Evolutionary conservation across 2,113 vertebrate species (phyloP).

Genomic region (Sisor rabdophorus): DNA sequence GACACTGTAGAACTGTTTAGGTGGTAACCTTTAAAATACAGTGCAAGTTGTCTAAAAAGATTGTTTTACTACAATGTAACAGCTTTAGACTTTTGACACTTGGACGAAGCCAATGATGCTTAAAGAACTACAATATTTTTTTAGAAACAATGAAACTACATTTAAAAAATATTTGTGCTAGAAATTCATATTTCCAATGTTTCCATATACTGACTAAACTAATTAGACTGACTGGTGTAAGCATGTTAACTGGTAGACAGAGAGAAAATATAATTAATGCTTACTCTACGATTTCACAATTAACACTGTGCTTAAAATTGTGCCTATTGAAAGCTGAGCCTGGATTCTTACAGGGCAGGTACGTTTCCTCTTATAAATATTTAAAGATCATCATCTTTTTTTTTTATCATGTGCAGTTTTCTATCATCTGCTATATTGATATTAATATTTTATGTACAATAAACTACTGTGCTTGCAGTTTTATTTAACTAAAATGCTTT

Average conservation of each 20-base stretch:
- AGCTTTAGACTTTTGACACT: not conserved
- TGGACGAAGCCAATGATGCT: not conserved
- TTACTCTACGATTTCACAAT: not conserved
- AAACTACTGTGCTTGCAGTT: constrained; percentile 24
- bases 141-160: not conserved
- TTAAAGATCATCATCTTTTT: not conserved
- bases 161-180: no score
- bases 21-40: not conserved
- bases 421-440: not conserved
- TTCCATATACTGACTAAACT: not conserved
- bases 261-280: not conserved
- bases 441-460: not conserved
- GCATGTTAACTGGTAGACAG: not conserved
- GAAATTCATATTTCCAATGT: no score
- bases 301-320: constrained; percentile 2
- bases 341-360: not conserved
- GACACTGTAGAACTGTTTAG: not conserved
- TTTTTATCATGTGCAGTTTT: not conserved
- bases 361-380: not conserved
- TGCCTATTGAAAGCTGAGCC: not conserved
- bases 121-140: constrained; percentile 17
- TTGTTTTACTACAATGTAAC: constrained; percentile 8
- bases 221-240: not conserved
- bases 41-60: constrained; percentile 14
- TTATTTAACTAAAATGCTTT: not conserved